Evolutionary conservation across 2,113 vertebrate species (phyloP).

Genomic region (Serilophus lunatus): DNA sequence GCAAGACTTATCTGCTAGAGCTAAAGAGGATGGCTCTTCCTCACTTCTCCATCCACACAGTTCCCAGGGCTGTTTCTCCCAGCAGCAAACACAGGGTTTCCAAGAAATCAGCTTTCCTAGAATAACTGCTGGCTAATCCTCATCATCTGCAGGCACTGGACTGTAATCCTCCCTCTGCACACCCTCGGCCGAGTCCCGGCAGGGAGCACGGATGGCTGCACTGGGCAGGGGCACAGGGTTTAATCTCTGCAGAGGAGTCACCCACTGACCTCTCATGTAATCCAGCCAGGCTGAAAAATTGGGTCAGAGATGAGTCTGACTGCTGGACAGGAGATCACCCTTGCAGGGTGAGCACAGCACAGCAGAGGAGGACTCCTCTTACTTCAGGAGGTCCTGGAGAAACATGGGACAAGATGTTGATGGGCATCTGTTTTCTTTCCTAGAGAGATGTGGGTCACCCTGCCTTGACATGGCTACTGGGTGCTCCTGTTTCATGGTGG

Average conservation of each 20-base stretch:
- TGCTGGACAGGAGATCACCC: neutral
- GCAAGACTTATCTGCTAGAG: neutral
- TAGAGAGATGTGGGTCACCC: rapidly evolving
- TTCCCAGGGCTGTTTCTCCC: neutral
- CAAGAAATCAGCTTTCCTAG: neutral
- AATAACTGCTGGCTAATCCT: neutral
- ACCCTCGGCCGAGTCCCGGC: neutral
- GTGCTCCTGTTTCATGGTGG: neutral
- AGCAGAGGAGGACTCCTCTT: neutral
- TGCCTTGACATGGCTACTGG: rapidly evolving
- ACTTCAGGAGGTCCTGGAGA: neutral
- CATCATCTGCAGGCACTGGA: neutral
- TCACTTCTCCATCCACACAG: neutral
- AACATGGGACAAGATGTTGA: rapidly evolving
- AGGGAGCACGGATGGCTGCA: no score
- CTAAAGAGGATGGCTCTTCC: neutral
- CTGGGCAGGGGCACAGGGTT: neutral
- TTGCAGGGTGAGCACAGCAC: neutral
- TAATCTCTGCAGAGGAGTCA: conserved; percentile 14
- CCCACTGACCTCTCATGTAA: conserved; percentile 9
- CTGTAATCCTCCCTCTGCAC: neutral
- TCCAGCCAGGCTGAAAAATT: conserved; percentile 3
- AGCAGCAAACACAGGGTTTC: neutral
- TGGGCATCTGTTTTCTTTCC: neutral
- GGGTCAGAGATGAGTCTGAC: neutral